Base-by-base conservation (phyloP, 2,888 invertebrate species). In the Epirrita christyi region DNA sequence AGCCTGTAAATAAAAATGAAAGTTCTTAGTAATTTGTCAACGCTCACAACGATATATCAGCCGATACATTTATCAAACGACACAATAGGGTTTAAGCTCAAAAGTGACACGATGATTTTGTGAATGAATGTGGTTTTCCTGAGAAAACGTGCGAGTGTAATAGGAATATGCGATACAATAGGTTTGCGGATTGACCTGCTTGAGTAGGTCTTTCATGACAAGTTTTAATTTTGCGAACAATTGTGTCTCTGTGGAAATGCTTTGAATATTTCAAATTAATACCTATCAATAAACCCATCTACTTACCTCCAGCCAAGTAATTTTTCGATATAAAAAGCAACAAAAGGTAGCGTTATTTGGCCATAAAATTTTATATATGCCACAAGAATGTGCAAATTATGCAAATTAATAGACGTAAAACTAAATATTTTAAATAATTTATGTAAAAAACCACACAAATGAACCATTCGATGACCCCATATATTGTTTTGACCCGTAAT, bases 1-100 rank as follows among this genome's bases (percentile, higher is more conserved):
- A 86, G 81, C 91, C 92, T 92, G 88, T 73, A 86, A 91, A 84
- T 85, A 83, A 87, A 88, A 91, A 89, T 66, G 88, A 91, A 91
- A 92, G 88, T 86, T 80, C 76, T 78, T 54, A 73, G 73, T 76
- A 71, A 88, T 90, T 87, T 85, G 81, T 88, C 86, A 88, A 76
- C 66, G 79, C 72, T 64, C 67, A 67, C 66, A 72, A 77, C 75
- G 70, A 73, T 72, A 66, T 75, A 78, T 83, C 75, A 79, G 76
- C 66, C 71, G 71, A 81, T 74, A 78, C 86, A 85, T 88, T 82
- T 80, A 77, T 89, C 86, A 85, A 75, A 51, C 50, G 51, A 60
- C 49, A 84, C 85, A 88, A 87, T 78, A 72, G 78, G 65, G 59
- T 70, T 69, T 73, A 68, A 64, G 66, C 61, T 68, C 61, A 70